Evolutionary conservation across 1,140 invertebrate species (phyloP).

Genomic region (Macrobrachium nipponense): DNA sequence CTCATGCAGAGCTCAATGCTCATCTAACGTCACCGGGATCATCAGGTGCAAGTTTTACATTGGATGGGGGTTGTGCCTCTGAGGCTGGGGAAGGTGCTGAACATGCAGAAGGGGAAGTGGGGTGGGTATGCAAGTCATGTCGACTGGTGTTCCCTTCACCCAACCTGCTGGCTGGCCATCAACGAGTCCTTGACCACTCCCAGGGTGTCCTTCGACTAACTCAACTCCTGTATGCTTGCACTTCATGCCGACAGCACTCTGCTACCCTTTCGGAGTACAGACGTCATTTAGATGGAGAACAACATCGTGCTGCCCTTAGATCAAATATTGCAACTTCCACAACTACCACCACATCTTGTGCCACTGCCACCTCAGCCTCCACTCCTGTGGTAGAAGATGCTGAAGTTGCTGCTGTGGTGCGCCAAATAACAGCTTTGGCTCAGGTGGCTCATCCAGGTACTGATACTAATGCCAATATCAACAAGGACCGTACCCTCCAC

Average conservation of each 20-base stretch:
- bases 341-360: slow-evolving; percentile 66
- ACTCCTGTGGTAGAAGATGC: slow-evolving; percentile 75
- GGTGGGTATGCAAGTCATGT: slow-evolving; percentile 88
- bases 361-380: slow-evolving; percentile 50
- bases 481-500: slow-evolving; percentile 60
- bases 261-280: slow-evolving; percentile 37
- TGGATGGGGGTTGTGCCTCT: slow-evolving; percentile 70
- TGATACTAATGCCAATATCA: slow-evolving; percentile 66
- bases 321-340: slow-evolving; percentile 65
- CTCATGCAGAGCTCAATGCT: slow-evolving; percentile 70
- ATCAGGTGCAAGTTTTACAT: slow-evolving; percentile 70
- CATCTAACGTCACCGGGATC: slow-evolving; percentile 69
- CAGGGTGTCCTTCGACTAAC: slow-evolving; percentile 76
- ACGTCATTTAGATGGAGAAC: slow-evolving; percentile 68
- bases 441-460: slow-evolving; percentile 75
- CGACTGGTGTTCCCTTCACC: slow-evolving; percentile 83
- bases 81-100: slow-evolving; percentile 65
- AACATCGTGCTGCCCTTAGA: slow-evolving; percentile 65
- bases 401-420: slow-evolving; percentile 79
- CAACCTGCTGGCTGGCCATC: slow-evolving; percentile 79
- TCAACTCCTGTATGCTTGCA: slow-evolving; percentile 68
- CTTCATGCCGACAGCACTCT: slow-evolving; percentile 60
- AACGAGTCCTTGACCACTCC: slow-evolving; percentile 75
- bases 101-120: slow-evolving; percentile 80
- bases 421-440: slow-evolving; percentile 83